Base-by-base conservation (phyloP, 1,140 invertebrate species). In the Zaprionus africanus region DNA sequence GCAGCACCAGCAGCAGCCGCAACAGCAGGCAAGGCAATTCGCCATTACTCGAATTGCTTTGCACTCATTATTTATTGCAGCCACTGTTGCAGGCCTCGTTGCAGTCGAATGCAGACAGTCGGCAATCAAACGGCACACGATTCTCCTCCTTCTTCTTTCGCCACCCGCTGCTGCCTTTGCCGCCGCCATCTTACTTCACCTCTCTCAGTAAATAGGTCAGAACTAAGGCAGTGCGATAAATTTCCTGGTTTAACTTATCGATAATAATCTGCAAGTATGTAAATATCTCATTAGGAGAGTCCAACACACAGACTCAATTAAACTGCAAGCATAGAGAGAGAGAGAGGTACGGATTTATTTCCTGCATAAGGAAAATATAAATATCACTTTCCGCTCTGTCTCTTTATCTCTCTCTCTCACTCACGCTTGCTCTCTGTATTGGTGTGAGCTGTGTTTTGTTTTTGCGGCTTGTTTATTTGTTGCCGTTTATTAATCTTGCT, bases 11-110 rank as follows among this genome's bases (percentile, higher is more conserved):
- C 54, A 38, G 58, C 64, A 54, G 54, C 59, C 41, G 41, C 41
- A 46, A 46, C 41, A 46, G 41, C 41, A 46, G 41, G 36, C 36
- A 38, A 38, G 61, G 76, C 82, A 67, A 79, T 67, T 86, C 78
- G 83, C 83, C 73, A 87, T 88, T 88, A 88, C 59, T 80, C 54
- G 82, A 85, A 85, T 82, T 79, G 79, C 76, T 82, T 86, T 82
- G 79, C 68, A 61, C 84, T 82, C 83, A 87, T 87, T 87, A 87
- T 82, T 88, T 88, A 81, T 88, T 70, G 67, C 80, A 81, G 67
- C 77, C 71, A 79, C 65, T 79, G 64, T 72, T 82, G 58, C 73
- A n/a, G 63, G 78, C 49, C 60, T 77, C 78, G 75, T 74, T 74
- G 75, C 78, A 79, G 77, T 79, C 72, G 77, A 79, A 17, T 77